Evolutionary conservation across 2,797 vertebrate species (phyloP).

Genomic region (Melanotaenia boesemani): DNA sequence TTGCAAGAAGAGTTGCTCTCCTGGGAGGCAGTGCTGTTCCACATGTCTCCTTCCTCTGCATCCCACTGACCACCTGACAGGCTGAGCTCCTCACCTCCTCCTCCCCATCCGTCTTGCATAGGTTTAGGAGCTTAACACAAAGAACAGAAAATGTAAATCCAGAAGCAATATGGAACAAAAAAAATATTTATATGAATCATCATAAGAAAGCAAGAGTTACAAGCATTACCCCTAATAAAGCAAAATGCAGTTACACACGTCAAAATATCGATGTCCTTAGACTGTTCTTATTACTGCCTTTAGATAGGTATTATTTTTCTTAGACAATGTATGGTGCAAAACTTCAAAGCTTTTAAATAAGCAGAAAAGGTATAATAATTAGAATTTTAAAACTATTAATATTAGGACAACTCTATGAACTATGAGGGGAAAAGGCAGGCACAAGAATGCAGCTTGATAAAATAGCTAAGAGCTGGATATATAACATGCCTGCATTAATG

Average conservation of each 20-base stretch:
- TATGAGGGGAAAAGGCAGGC: not conserved
- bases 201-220: not conserved
- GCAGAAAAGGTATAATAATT: not conserved
- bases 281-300: not conserved
- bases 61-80: slow-evolving; percentile 84
- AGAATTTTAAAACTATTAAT: not conserved
- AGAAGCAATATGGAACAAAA: not conserved
- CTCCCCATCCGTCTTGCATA: slow-evolving; percentile 99
- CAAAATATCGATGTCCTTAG: not conserved
- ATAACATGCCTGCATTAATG: no score
- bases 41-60: slow-evolving; percentile 95
- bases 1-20: slow-evolving; percentile 89
- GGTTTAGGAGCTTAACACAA: slow-evolving; percentile 91
- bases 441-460: not conserved
- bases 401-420: not conserved
- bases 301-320: not conserved
- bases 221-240: not conserved
- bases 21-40: slow-evolving; percentile 92
- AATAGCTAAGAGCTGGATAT: not conserved
- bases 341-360: not conserved
- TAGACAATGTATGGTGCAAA: not conserved
- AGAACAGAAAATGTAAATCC: slow-evolving; percentile 11
- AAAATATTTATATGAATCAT: not conserved
- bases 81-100: slow-evolving; percentile 91
- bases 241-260: not conserved